Evolutionary conservation across 2,888 invertebrate species (phyloP).

Genomic region (Ormyrus rosae): DNA sequence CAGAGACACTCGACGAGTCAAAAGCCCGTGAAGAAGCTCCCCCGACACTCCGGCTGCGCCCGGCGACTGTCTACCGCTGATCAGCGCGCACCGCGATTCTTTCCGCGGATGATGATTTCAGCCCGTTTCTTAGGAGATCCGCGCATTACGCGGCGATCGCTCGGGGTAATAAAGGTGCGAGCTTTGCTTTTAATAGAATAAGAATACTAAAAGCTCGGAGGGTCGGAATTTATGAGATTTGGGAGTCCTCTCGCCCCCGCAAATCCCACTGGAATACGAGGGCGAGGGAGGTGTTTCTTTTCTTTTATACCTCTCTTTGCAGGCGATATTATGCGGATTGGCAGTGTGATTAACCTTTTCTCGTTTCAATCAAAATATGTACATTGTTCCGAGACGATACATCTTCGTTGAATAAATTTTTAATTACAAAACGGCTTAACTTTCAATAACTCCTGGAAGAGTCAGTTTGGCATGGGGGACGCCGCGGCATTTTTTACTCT

Average conservation of each 20-base stretch:
- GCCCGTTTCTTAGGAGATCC: neutral
- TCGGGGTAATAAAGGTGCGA: neutral
- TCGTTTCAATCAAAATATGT: slow-evolving; percentile 1
- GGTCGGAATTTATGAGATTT: slow-evolving; percentile 39
- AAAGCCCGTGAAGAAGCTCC: too few species aligned
- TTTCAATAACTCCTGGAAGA: too few species aligned
- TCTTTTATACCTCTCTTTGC: neutral
- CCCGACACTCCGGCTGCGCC: too few species aligned
- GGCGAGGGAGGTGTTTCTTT: slow-evolving; percentile 28
- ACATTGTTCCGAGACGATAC: too few species aligned
- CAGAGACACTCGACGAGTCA: too few species aligned
- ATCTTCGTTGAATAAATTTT: too few species aligned
- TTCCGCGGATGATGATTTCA: too few species aligned
- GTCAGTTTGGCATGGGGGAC: too few species aligned
- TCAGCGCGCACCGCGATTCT: too few species aligned
- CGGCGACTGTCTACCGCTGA: too few species aligned
- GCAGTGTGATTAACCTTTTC: slow-evolving; percentile 21
- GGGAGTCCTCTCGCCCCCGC: slow-evolving; percentile 16
- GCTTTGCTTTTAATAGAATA: slow-evolving; percentile 39
- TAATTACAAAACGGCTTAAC: too few species aligned
- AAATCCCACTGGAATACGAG: slow-evolving; percentile 35
- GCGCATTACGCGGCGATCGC: neutral
- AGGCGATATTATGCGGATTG: slow-evolving; percentile 16
- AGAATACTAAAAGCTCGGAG: slow-evolving; percentile 20
- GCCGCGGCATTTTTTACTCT: neutral